These are phyloP conservation scores for Xyrauchen texanus DNA, from an alignment of 2,113 vertebrate species.

Conservation along the genomic window DNA sequence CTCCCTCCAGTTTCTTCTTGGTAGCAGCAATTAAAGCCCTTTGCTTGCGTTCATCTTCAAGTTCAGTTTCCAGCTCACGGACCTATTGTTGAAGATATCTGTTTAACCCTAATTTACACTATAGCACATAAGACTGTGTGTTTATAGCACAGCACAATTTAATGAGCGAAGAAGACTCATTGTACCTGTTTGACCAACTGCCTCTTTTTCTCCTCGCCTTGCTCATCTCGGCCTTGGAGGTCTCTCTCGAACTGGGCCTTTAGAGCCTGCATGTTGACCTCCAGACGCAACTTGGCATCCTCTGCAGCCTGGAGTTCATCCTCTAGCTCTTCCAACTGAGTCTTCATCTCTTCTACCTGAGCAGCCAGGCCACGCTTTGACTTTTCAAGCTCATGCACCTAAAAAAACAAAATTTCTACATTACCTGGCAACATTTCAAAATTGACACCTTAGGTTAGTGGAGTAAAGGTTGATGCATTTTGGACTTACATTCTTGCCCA, in stretches of 20 bases:
- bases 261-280: slow-evolving; percentile 98
- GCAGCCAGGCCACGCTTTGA: slow-evolving; percentile 91
- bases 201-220: slow-evolving; percentile 93
- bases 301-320: slow-evolving; percentile 96
- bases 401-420: slow-evolving; percentile 12
- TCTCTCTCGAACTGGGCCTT: slow-evolving; percentile 95
- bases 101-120: no score
- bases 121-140: no score
- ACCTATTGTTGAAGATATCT: slow-evolving; percentile 72
- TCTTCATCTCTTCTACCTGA: slow-evolving; percentile 98
- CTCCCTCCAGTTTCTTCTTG: slow-evolving; percentile 96
- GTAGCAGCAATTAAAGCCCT: slow-evolving; percentile 82
- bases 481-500: slow-evolving; percentile 92
- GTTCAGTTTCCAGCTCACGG: slow-evolving; percentile 91
- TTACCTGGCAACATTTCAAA: not conserved
- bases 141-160: no score
- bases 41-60: slow-evolving; percentile 97
- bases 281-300: slow-evolving; percentile 93
- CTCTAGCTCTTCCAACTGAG: slow-evolving; percentile 95
- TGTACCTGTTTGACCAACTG: slow-evolving; percentile 92
- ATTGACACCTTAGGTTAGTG: no score
- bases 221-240: slow-evolving; percentile 90
- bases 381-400: slow-evolving; percentile 98
- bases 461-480: no score
- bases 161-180: no score